Evolutionary conservation across 2,797 vertebrate species (phyloP), one percentile per base, ranked within the genome.

Genomic region (Prionace glauca): DNA sequence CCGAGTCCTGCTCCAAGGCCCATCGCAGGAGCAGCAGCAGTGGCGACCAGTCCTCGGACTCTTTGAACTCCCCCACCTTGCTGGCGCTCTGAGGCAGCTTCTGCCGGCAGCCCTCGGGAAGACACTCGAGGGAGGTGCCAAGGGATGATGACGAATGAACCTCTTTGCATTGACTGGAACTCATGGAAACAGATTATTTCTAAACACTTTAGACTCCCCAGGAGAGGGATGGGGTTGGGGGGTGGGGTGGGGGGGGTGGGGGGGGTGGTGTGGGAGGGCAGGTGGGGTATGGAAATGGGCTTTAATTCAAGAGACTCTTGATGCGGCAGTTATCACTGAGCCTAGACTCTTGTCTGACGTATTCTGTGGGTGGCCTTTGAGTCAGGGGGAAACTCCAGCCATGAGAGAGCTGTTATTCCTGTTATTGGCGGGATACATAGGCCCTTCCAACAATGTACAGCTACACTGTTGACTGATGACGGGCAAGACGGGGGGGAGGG

Each of bases 21-120:
- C 99, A 99, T 97, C 98, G 99, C 96, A 98, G 99, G 96, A 99
- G 99, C 98, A 99, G 99, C 97, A 99, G 99, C 98, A 99, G 99
- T 0, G 99, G 99, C 29, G 99, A 99, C 97, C 99, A 99, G 97
- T 99, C 99, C 7, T 99, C 99, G 26, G 99, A 99, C 98, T 99
- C 99, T 96, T 99, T 99, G 98, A 99, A 99, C 98, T 99, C 99
- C 45, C 99, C 99, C 74, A 99, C 99, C 95, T 98, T 99, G 95
- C 98, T 99, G 97, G 99, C 99, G 0, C 98, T 99, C 98, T 99
- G 98, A 99, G 97, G 36, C 18, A 22, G 32, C 32, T 16, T 14
- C 32, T 0, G 1, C 32, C 50, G 0, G 50, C 50, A 56, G 5
- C 1, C 86, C 86, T 12, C 8, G 20, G 79, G 16, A 41, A 87